Base-by-base conservation (phyloP, 2,888 invertebrate species). In the Drosophila kambysellisi region DNA sequence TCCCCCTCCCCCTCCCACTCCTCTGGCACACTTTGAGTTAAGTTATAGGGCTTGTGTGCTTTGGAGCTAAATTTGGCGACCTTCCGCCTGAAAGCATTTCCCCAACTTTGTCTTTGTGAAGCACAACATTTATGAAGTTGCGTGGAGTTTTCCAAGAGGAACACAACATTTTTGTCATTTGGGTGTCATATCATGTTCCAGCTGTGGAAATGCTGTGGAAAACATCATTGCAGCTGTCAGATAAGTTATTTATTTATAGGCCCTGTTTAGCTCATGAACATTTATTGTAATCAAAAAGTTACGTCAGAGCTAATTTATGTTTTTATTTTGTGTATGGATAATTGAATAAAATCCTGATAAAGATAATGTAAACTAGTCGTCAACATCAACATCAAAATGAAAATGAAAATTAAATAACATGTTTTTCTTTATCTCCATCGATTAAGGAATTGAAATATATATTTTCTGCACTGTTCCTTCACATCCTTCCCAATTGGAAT, bases 21-120 rank as follows among this genome's bases (percentile, higher is more conserved):
- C 20, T 6, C 30, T 48, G 50, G 48, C 41, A 9, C 43, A 43
- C n/a, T 35, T 17, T 11, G 51, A 67, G 60, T 58, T 61, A 62
- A 75, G 80, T 67, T 78, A 11, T 75, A 65, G 70, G 61, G 63
- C 37, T 58, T 67, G 64, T 70, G 70, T 79, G 74, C 65, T 56
- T 73, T 73, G 64, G 63, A 67, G 58, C 61, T 48, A 70, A 70
- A 67, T 81, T 76, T 52, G 62, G 81, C 65, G 64, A 81, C 77
- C 67, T 72, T 81, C 52, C 62, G 77, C 59, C 54, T 81, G 81
- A 78, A 62, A 78, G 81, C 81, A 81, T 80, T 80, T 20, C 61
- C 53, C 68, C 64, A 78, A 81, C 78, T 78, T 80, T 80, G 58
- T 64, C 72, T 25, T 25, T 25, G 60, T 53, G 50, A 53, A 48